A percentile compares a stretch with the other conserved stretches of the same genome.
Conservation (phyloP, 2,113 vertebrate species). For the Sminthopsis crassicaudata region DNA sequence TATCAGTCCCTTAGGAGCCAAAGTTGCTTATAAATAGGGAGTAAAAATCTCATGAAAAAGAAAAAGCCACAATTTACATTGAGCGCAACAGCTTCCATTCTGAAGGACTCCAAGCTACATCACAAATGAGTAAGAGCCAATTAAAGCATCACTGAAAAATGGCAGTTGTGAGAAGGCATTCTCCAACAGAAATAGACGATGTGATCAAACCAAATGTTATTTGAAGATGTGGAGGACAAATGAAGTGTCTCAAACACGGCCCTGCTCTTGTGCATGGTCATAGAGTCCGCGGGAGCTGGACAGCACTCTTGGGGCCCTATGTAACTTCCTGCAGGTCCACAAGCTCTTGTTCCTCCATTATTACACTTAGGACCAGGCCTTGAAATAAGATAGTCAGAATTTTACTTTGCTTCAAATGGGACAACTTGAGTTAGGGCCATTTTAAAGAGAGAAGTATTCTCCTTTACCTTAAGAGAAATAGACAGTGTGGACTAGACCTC, state of each 20-base stretch:
- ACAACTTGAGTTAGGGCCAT: background rate
- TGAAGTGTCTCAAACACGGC: background rate
- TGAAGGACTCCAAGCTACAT: background rate
- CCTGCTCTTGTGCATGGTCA: background rate
- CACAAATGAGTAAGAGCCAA: too few species aligned
- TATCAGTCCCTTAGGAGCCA: background rate
- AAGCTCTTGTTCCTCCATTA: background rate
- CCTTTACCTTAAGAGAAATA: background rate
- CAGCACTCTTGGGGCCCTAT: background rate
- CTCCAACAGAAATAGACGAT: background rate
- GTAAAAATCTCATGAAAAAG: background rate
- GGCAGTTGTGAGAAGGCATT: background rate
- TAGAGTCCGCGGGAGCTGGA: background rate
- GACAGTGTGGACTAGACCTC: background rate
- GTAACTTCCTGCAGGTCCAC: background rate
- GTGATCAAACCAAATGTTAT: background rate
- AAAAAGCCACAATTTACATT: background rate
- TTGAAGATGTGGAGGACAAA: background rate
- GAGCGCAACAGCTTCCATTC: background rate
- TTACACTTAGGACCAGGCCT: background rate
- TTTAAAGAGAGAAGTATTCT: background rate
- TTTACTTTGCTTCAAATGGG: background rate
- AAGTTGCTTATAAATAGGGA: background rate
- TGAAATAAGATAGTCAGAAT: background rate
- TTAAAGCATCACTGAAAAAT: accelerated